Evolutionary conservation across 2,888 invertebrate species (phyloP).

Genomic region (Tridacna crocea): DNA sequence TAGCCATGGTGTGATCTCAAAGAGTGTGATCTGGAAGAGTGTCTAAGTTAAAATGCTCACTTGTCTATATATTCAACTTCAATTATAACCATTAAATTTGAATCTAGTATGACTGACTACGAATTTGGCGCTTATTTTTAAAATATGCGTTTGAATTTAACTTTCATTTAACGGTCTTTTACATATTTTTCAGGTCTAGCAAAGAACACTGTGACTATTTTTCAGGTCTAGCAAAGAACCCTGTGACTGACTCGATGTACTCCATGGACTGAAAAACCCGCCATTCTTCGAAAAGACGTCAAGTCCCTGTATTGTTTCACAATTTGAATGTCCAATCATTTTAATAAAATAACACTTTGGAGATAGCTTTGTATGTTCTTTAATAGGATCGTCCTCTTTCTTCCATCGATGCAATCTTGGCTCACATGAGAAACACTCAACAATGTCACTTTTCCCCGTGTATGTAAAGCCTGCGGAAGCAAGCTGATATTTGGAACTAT

Average conservation of each 20-base stretch:
- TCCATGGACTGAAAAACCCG: not conserved
- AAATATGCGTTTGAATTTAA: not conserved
- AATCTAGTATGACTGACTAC: not conserved
- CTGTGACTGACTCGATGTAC: not conserved
- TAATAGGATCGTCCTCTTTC: not conserved
- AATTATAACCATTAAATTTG: not conserved
- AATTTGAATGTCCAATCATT: not conserved
- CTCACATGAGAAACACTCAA: not conserved
- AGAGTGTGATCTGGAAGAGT: not conserved
- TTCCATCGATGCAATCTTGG: not conserved
- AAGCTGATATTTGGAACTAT: not conserved
- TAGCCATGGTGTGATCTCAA: not conserved
- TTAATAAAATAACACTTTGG: not conserved
- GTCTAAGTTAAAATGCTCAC: slow-evolving; percentile 16
- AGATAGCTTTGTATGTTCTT: not conserved
- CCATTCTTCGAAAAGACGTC: not conserved
- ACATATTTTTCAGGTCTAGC: slow-evolving; percentile 17
- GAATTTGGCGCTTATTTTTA: not conserved
- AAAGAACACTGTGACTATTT: no score
- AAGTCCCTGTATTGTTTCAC: not conserved
- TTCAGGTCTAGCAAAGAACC: not conserved
- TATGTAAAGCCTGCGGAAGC: not conserved
- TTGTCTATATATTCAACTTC: no score
- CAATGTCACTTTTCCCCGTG: not conserved
- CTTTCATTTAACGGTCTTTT: not conserved